Evolutionary conservation across 2,797 vertebrate species (phyloP).

Genomic region (Etheostoma perlongum): DNA sequence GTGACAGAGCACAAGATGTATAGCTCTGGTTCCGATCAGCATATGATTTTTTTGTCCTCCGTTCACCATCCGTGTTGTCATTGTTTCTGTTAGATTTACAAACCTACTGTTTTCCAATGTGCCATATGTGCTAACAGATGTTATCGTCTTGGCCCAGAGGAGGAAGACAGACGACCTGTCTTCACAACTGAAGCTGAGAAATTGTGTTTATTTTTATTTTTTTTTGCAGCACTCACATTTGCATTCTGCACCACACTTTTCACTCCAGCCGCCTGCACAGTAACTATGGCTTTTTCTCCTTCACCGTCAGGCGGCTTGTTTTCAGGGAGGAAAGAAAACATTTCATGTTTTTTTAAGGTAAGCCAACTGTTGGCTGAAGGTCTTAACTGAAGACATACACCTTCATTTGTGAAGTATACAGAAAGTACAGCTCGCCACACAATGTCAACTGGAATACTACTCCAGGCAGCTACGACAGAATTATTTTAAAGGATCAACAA

Average conservation of each 20-base stretch:
- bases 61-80: constrained; percentile 66
- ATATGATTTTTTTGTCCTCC: constrained; percentile 73
- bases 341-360: constrained; percentile 33
- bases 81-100: constrained; percentile 80
- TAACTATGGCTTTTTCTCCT: constrained; percentile 57
- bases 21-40: constrained; percentile 60
- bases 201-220: constrained; percentile 61
- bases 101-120: constrained; percentile 74
- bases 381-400: constrained; percentile 32
- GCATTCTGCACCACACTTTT: constrained; percentile 60
- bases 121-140: constrained; percentile 86
- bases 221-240: constrained; percentile 46
- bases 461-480: constrained; percentile 19
- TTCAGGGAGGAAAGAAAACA: constrained; percentile 39
- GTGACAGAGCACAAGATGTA: constrained; percentile 50
- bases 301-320: constrained; percentile 54
- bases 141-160: constrained; percentile 78
- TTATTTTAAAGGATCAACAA: constrained; percentile 59
- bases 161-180: constrained; percentile 85
- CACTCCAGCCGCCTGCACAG: constrained; percentile 64
- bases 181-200: constrained; percentile 81
- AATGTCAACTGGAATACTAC: constrained; percentile 38
- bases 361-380: constrained; percentile 33
- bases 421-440: constrained; percentile 22
- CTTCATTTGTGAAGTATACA: constrained; percentile 29